Base-by-base conservation (phyloP, 2,888 invertebrate species). In the Hydroisotoma schaefferi region DNA sequence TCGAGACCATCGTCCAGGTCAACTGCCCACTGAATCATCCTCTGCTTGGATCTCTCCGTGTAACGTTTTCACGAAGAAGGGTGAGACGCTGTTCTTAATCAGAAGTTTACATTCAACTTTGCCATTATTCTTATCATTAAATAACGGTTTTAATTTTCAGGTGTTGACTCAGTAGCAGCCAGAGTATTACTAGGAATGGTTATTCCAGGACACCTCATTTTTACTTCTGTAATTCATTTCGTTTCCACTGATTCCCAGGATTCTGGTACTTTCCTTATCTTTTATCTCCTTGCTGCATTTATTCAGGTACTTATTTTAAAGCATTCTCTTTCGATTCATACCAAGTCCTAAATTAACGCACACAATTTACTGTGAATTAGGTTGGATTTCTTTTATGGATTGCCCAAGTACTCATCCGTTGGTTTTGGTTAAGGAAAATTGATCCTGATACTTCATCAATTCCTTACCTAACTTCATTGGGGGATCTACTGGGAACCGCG, bases 391-490 rank as follows among this genome's bases (percentile, higher is more conserved):
- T 92, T 67, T 78, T 93, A 63, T 87, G 86, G 74, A 84, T 89
- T 58, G 88, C 90, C 74, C 87, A 88, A 77, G 83, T 88, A 73
- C 84, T 92, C 83, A 87, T 91, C 43, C 80, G 85, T 54, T 85
- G 85, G 81, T 87, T 91, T 85, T 93, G 93, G 93, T 82, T 80
- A 60, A 77, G 82, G 66, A 85, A 85, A 44, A 85, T 88, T 75
- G 91, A 93, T 76, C 93, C 92, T 27, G 93, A 93, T 77, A 92
- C 90, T 76, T 88, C 88, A 4, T 90, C 91, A 56, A 92, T 93
- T 75, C 92, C 92, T 47, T 91, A 92, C 76, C 78, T 93, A 70
- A 92, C 92, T 27, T 92, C 94, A 6, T 79, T 91, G 15, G 94
- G 94, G 28, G 94, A 94, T 78, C 82, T 94, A 60, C 78, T 93